Conservation (phyloP, 2,888 invertebrate genomes). For the Caenorhabditis sp. region DNA sequence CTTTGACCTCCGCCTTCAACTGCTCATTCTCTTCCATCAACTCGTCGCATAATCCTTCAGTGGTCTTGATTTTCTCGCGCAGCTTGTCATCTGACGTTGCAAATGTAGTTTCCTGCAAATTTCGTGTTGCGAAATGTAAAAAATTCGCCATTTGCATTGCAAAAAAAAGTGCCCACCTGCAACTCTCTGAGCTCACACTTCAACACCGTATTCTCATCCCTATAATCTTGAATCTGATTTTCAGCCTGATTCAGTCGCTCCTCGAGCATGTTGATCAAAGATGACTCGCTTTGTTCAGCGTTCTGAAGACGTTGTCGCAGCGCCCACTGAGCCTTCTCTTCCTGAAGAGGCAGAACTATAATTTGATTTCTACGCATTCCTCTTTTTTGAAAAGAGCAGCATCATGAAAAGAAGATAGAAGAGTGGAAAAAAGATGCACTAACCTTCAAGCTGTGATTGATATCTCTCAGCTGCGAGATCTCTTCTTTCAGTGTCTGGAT, state of each 20-base stretch:
- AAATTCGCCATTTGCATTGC: neutral
- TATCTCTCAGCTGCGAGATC: slow-evolving; percentile 84
- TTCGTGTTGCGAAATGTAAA: slow-evolving; percentile 2
- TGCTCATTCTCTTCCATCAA: slow-evolving; percentile 88
- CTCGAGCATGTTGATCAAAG: slow-evolving; percentile 71
- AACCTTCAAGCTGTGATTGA: slow-evolving; percentile 77
- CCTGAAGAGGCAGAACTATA: slow-evolving; percentile 49
- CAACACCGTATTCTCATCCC: slow-evolving; percentile 90
- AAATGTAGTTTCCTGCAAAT: slow-evolving; percentile 72
- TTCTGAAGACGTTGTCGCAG: slow-evolving; percentile 64
- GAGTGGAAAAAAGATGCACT: neutral
- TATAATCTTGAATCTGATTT: slow-evolving; percentile 78
- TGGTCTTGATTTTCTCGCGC: slow-evolving; percentile 90
- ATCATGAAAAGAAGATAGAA: slow-evolving; percentile 17
- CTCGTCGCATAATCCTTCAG: slow-evolving; percentile 94
- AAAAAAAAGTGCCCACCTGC: slow-evolving; percentile 70
- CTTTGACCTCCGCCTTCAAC: slow-evolving; percentile 89
- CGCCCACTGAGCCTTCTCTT: slow-evolving; percentile 66
- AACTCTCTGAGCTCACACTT: slow-evolving; percentile 89
- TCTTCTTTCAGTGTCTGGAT: slow-evolving; percentile 87
- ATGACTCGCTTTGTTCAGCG: slow-evolving; percentile 66
- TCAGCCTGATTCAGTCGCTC: slow-evolving; percentile 78
- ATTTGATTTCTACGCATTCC: slow-evolving; percentile 27
- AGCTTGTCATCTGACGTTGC: slow-evolving; percentile 87
- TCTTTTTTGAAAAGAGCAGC: slow-evolving; percentile 20